Percentiles rank a stretch among this genome's conserved stretches.
Evolutionary conservation across 2,888 invertebrate genomes (phyloP).

Genomic region (Heliconius aoede): DNA sequence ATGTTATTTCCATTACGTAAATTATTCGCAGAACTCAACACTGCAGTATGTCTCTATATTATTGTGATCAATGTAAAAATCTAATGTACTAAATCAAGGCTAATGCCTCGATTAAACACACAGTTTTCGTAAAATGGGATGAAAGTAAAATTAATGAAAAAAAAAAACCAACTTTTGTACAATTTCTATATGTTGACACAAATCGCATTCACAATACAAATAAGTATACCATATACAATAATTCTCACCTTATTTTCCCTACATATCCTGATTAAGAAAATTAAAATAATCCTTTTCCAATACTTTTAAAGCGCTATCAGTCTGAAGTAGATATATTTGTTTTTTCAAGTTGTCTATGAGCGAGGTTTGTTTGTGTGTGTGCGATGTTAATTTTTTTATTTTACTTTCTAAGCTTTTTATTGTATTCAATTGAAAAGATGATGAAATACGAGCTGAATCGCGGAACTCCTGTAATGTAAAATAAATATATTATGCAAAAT

Average conservation of each 20-base stretch:
- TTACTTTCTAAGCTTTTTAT: slow-evolving; percentile 62
- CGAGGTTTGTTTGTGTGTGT: slow-evolving; percentile 61
- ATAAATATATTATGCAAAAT: background rate
- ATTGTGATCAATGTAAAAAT: no score
- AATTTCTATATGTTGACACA: background rate
- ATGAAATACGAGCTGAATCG: slow-evolving; percentile 61
- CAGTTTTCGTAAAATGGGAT: background rate
- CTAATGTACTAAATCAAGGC: background rate
- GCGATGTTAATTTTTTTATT: slow-evolving; percentile 54
- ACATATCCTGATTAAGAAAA: slow-evolving; percentile 62
- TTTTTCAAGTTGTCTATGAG: slow-evolving; percentile 67
- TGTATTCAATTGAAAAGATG: slow-evolving; percentile 60
- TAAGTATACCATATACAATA: background rate
- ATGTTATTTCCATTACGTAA: slow-evolving; percentile 61
- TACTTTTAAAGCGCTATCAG: slow-evolving; percentile 61
- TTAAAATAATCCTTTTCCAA: slow-evolving; percentile 66
- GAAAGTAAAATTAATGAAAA: background rate
- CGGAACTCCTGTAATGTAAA: slow-evolving; percentile 62
- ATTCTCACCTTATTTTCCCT: background rate
- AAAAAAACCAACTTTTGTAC: no score
- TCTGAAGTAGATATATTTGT: slow-evolving; percentile 61
- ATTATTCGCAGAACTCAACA: slow-evolving; percentile 33
- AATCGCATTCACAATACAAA: background rate
- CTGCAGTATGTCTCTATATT: no score
- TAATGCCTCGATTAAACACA: background rate